Conservation (phyloP, 2,888 invertebrate species). For the Apamea monoglypha region DNA sequence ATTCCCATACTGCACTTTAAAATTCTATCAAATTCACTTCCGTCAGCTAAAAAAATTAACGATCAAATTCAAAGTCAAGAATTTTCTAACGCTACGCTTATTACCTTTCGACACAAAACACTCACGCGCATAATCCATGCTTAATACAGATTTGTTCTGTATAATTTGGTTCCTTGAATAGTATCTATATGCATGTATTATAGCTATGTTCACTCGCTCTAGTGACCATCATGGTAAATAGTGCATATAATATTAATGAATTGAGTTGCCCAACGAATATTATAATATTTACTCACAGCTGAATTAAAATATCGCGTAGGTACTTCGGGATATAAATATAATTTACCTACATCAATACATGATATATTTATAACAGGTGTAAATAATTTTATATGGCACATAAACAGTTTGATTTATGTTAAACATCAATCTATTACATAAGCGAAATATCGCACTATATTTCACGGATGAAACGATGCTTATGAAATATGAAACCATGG, state of each 20-base stretch:
- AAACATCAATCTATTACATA: background rate
- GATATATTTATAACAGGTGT: background rate
- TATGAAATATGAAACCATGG: background rate
- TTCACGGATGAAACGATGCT: background rate
- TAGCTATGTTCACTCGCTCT: constrained; percentile 22
- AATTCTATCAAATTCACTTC: background rate
- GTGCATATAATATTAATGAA: constrained; percentile 33
- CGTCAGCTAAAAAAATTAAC: background rate
- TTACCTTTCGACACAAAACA: constrained; percentile 1
- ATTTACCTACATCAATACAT: background rate
- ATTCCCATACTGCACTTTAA: background rate
- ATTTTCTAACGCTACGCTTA: constrained; percentile 9
- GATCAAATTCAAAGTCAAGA: background rate
- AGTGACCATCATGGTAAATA: constrained; percentile 40
- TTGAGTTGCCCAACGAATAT: constrained; percentile 7
- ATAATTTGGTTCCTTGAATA: constrained; percentile 41
- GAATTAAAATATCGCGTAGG: constrained; percentile 2
- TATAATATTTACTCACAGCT: constrained; percentile 21
- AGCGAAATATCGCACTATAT: background rate
- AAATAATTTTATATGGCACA: background rate
- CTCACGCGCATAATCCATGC: constrained; percentile 12
- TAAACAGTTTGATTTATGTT: constrained; percentile 4
- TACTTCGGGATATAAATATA: background rate
- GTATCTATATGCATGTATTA: constrained; percentile 2
- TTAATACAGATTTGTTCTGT: constrained; percentile 39